Evolutionary conservation across 2,888 invertebrate genomes (phyloP).

Genomic region (Gymnoscelis rufifasciata): DNA sequence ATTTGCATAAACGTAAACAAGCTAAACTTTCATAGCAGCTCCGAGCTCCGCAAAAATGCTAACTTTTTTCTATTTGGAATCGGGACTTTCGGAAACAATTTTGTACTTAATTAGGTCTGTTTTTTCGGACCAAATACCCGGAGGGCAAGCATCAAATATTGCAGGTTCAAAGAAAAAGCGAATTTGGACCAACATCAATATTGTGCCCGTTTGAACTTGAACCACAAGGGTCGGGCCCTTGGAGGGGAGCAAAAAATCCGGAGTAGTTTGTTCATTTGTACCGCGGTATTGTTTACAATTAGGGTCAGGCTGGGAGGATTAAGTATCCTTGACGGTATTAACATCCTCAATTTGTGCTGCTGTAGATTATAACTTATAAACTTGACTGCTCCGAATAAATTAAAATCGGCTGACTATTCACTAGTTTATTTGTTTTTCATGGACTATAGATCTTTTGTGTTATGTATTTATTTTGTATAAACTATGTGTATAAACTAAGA

Average conservation of each 20-base stretch:
- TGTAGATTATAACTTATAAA: slow-evolving; percentile 12
- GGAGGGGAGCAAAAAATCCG: slow-evolving; percentile 34
- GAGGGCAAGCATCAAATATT: slow-evolving; percentile 15
- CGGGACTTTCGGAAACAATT: slow-evolving; percentile 7
- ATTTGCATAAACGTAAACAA: slow-evolving; percentile 4
- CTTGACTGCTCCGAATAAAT: too few species aligned
- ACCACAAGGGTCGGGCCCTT: slow-evolving; percentile 34
- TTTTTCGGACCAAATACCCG: slow-evolving; percentile 9
- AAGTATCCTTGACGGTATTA: slow-evolving; percentile 40
- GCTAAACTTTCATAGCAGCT: not conserved
- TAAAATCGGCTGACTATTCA: too few species aligned
- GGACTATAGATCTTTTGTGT: too few species aligned
- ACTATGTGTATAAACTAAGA: too few species aligned
- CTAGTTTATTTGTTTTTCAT: too few species aligned
- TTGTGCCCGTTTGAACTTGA: slow-evolving; percentile 23
- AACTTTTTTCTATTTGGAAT: slow-evolving; percentile 5
- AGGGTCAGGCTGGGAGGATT: slow-evolving; percentile 46
- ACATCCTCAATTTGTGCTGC: slow-evolving; percentile 31
- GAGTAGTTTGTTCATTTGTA: slow-evolving; percentile 55
- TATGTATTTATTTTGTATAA: too few species aligned
- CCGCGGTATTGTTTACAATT: slow-evolving; percentile 57
- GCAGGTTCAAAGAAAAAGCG: slow-evolving; percentile 10
- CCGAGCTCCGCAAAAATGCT: not conserved
- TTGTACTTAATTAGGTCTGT: slow-evolving; percentile 8
- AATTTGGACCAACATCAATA: slow-evolving; percentile 20